A percentile compares a stretch with the other conserved stretches of the same genome.
Conservation (phyloP, 2,113 vertebrate genomes). For the Lathamus discolor region DNA sequence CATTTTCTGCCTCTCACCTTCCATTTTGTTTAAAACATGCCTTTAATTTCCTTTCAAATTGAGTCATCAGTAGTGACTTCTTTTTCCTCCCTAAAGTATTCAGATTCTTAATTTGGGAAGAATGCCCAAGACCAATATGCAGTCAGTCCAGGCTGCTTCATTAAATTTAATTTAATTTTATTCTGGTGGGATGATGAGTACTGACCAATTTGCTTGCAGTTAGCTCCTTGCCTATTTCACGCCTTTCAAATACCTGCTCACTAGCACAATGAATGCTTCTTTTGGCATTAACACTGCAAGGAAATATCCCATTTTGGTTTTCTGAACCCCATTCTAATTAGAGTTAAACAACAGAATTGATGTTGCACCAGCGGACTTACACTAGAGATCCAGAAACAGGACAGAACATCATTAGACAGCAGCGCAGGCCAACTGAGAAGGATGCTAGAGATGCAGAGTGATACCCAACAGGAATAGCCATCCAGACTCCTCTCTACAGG, state of each 20-base stretch:
- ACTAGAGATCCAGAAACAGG: not conserved
- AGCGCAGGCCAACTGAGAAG: not conserved
- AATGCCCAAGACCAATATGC: not conserved
- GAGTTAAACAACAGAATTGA: not conserved
- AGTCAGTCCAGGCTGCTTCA: not conserved
- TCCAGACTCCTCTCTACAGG: not conserved
- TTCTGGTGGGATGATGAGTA: not conserved
- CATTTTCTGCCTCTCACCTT: not conserved
- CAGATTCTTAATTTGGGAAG: constrained; percentile 6
- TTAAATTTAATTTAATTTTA: constrained; percentile 21
- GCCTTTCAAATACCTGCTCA: not conserved
- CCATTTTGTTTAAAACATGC: not conserved
- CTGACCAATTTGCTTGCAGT: not conserved
- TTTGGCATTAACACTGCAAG: not conserved
- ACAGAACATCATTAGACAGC: not conserved
- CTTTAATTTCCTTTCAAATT: not conserved
- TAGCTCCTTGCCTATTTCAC: not conserved
- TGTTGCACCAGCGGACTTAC: not conserved
- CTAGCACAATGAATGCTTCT: not conserved
- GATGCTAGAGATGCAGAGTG: not conserved
- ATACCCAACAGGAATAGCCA: not conserved
- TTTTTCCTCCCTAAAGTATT: not conserved
- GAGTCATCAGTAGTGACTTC: not conserved
- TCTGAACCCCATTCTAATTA: not conserved
- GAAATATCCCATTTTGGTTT: not conserved